Base-by-base conservation (phyloP, 2,888 invertebrate species). In the Nyleta sp. region DNA sequence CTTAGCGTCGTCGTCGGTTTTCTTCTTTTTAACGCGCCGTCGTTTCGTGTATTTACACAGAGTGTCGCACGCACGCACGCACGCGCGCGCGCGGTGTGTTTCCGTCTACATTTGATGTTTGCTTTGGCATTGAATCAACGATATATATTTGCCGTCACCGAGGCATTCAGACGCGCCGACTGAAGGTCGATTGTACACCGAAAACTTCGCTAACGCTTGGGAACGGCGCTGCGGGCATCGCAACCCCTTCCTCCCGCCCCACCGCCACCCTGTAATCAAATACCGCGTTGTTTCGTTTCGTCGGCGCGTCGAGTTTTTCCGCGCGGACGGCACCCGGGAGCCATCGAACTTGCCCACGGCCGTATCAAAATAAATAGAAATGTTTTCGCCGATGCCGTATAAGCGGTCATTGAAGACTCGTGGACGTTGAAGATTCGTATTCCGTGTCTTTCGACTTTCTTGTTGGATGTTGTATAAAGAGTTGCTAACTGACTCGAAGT, bases 91-190 rank as follows among this genome's bases (percentile, higher is more conserved):
- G 44, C 46, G 55, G 38, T 22, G 53, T 53, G 72, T 64, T 64
- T 64, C 64, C 46, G 48, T 57, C 64, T 62, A 46, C 62, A 53
- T 64, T 64, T 46, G 72, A 64, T 64, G 31, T 64, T 73, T 73
- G n/a, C 64, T 73, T 73, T 73, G 72, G 72, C 72, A 64, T 55
- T 73, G 55, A 73, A 55, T 73, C 72, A 73, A 73, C 72, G 72
- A 57, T 73, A 73, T 73, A 73, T 73, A 73, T 73, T 73, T 57
- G 55, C 57, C 64, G 64, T 73, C 64, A 57, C 57, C 55, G 64
- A 73, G 24, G 64, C 64, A 57, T 73, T 73, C 72, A 57, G 64
- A 73, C 72, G 24, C 35, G 50, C 22, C 46, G 33, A 55, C n/a
- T 20, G 72, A 64, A 64, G 72, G 64, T 64, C 72, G 64, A 64